These are phyloP conservation scores for Chymomyza amoena DNA, from an alignment of 2,888 invertebrate species.

Conservation along the genomic window DNA sequence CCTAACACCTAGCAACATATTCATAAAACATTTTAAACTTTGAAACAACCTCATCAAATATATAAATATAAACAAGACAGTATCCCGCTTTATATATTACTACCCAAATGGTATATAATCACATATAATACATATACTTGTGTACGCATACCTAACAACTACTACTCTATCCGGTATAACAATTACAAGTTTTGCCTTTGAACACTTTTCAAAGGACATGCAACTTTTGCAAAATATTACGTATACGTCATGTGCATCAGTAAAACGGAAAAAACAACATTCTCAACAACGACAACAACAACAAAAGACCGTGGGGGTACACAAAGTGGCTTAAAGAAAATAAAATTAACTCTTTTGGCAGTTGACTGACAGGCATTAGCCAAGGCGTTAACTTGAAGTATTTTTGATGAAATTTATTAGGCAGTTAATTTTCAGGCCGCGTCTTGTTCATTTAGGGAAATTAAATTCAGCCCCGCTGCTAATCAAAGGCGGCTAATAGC, in stretches of 20 bases:
- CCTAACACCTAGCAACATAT: no score
- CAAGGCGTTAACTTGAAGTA: neutral
- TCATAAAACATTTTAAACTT: no score
- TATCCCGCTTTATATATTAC: no score
- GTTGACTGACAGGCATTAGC: neutral
- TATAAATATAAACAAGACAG: no score
- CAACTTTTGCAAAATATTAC: constrained; percentile 29
- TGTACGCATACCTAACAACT: no score
- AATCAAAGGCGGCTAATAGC: constrained; percentile 23
- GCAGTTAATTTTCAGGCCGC: constrained; percentile 48
- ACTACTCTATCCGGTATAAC: neutral
- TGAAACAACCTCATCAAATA: no score
- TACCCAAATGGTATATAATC: no score
- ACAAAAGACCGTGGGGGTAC: neutral
- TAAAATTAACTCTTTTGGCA: neutral
- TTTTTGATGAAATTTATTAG: constrained; percentile 47
- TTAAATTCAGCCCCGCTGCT: constrained; percentile 15
- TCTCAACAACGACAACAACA: neutral
- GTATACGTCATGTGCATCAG: constrained; percentile 37
- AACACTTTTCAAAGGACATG: constrained; percentile 36
- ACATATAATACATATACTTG: no score
- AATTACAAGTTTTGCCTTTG: constrained; percentile 34
- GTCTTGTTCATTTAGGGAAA: constrained; percentile 5
- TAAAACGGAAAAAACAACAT: neutral
- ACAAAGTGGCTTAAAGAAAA: constrained; percentile 9